phyloP scores from a whole-genome alignment of 2,888 invertebrate species.

The Apamea epomidion region DNA sequence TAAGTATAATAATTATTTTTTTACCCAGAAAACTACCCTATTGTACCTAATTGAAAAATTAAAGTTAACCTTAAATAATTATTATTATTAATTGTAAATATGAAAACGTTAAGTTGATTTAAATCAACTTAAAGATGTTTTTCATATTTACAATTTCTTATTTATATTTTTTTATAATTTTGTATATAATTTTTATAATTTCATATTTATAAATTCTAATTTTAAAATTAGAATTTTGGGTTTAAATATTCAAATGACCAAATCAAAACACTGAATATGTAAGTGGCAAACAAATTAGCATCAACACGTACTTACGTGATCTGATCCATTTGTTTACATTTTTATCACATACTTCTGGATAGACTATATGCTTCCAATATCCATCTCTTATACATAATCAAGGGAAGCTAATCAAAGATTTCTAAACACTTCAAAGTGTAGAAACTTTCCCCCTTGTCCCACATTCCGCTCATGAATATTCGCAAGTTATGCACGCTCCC shows the following conservation, averaged over 20 bases:
- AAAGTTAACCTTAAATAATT: background rate
- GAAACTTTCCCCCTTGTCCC: conserved; percentile 48
- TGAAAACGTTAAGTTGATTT: background rate
- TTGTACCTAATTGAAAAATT: too few relatives aligned
- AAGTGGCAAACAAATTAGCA: background rate
- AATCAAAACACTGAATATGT: background rate
- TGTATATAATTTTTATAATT: too few relatives aligned
- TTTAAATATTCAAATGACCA: background rate
- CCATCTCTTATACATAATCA: background rate
- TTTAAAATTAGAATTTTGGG: background rate
- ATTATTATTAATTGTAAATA: too few relatives aligned
- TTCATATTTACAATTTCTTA: too few relatives aligned
- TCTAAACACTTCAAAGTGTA: conserved; percentile 40
- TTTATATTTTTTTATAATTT: too few relatives aligned
- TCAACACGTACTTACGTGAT: background rate
- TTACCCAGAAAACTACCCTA: too few relatives aligned
- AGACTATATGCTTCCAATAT: background rate
- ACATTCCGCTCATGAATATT: conserved; percentile 62
- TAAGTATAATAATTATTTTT: too few relatives aligned
- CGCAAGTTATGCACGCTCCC: conserved; percentile 21
- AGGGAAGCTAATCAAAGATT: conserved; percentile 38
- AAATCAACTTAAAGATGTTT: too few relatives aligned
- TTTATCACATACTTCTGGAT: background rate
- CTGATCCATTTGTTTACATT: background rate
- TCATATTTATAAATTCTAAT: too few relatives aligned